phyloP scores from a whole-genome alignment of 2,888 invertebrate genomes.

The Isotomurus palustris region DNA sequence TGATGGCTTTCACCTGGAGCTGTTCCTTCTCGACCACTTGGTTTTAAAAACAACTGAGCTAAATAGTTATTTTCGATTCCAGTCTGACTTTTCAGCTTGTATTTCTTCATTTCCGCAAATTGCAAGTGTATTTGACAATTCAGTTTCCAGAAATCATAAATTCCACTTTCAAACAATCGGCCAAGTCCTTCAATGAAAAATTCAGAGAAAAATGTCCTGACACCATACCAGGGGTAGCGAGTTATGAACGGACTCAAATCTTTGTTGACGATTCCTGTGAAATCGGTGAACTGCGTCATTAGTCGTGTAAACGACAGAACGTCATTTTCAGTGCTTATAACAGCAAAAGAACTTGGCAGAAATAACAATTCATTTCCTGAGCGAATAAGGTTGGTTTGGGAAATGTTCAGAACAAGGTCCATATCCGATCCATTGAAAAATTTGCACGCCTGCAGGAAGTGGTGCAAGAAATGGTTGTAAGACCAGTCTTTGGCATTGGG shows the following conservation, averaged over 20 bases:
- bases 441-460: background rate
- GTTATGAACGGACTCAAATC: background rate
- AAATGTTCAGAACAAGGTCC: background rate
- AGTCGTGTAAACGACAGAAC: background rate
- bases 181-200: background rate
- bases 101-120: too few relatives aligned
- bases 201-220: background rate
- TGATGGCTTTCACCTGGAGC: too few relatives aligned
- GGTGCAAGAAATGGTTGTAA: background rate
- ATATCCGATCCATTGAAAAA: background rate
- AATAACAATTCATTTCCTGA: background rate
- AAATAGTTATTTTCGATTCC: too few relatives aligned
- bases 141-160: background rate
- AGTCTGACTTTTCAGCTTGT: too few relatives aligned
- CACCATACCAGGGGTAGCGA: background rate
- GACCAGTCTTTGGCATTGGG: background rate
- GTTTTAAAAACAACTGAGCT: too few relatives aligned
- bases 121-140: too few relatives aligned
- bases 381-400: background rate
- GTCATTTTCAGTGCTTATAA: background rate
- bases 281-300: background rate
- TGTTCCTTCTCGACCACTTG: too few relatives aligned
- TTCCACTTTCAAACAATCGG: background rate
- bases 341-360: background rate
- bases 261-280: background rate